These are phyloP conservation scores for Dendroctonus valens DNA, from an alignment of 1,140 invertebrate genomes.

Conservation along the genomic window DNA sequence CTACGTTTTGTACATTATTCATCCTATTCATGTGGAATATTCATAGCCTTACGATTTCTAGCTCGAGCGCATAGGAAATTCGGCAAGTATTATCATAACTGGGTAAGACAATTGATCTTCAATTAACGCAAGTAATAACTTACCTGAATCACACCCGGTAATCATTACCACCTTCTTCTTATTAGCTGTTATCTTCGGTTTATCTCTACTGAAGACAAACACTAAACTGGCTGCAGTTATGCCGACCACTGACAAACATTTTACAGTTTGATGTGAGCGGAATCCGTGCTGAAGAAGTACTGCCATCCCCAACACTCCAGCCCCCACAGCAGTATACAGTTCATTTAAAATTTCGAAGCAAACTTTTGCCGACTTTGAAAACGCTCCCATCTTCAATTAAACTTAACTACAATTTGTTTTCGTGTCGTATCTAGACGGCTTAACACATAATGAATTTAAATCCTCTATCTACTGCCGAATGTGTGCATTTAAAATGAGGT, in stretches of 20 bases:
- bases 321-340: slow-evolving; percentile 42
- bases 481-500: background rate
- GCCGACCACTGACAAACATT: slow-evolving; percentile 37
- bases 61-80: background rate
- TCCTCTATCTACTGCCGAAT: background rate
- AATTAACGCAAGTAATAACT: slow-evolving; percentile 3
- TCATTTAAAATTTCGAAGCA: slow-evolving; percentile 48
- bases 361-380: slow-evolving; percentile 35
- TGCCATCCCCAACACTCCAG: slow-evolving; percentile 42
- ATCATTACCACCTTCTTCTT: slow-evolving; percentile 61
- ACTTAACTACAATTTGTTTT: slow-evolving; percentile 8
- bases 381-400: slow-evolving; percentile 30
- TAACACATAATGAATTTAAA: slow-evolving; percentile 7
- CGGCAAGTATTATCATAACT: background rate
- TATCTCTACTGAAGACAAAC: slow-evolving; percentile 36
- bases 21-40: no score
- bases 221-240: slow-evolving; percentile 42
- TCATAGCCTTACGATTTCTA: slow-evolving; percentile 7
- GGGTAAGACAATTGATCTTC: background rate
- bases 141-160: slow-evolving; percentile 76
- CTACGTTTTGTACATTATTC: no score
- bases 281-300: slow-evolving; percentile 42
- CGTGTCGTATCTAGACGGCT: background rate
- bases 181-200: slow-evolving; percentile 30
- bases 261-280: slow-evolving; percentile 36